phyloP scores from a whole-genome alignment of 2,888 invertebrate genomes.

The Hedychridium roseum region DNA sequence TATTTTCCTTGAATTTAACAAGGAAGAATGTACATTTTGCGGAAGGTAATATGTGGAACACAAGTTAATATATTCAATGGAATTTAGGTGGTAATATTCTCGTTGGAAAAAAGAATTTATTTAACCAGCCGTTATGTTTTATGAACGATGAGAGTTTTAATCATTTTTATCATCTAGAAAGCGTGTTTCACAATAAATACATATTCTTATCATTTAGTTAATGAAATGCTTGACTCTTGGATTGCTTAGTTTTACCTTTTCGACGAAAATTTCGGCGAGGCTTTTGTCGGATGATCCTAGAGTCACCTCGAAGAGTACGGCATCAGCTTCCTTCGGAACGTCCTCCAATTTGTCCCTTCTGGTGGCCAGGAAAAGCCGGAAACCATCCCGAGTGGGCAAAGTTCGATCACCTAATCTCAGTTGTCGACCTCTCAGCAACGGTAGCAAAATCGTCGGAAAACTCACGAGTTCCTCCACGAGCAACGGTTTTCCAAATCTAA shows the following conservation, averaged over 20 bases:
- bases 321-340: constrained; percentile 62
- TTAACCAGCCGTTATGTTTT: no score
- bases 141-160: no score
- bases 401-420: constrained; percentile 53
- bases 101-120: no score
- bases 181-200: not conserved
- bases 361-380: constrained; percentile 62
- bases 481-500: constrained; percentile 67
- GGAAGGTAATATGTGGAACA: no score
- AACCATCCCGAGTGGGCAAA: constrained; percentile 49
- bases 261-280: constrained; percentile 56
- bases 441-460: constrained; percentile 53
- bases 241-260: constrained; percentile 49
- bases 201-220: not conserved
- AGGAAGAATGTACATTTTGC: no score
- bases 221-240: not conserved
- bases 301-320: constrained; percentile 50
- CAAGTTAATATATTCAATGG: no score
- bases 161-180: not conserved
- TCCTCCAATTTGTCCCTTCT: constrained; percentile 92
- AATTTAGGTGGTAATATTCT: no score
- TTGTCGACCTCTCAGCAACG: constrained; percentile 47
- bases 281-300: constrained; percentile 55
- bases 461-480: constrained; percentile 55
- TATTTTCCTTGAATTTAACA: no score